Evolutionary conservation across 2,888 invertebrate genomes (phyloP), one percentile per base, ranked within the genome.

Genomic region (Polydrusus tereticollis): DNA sequence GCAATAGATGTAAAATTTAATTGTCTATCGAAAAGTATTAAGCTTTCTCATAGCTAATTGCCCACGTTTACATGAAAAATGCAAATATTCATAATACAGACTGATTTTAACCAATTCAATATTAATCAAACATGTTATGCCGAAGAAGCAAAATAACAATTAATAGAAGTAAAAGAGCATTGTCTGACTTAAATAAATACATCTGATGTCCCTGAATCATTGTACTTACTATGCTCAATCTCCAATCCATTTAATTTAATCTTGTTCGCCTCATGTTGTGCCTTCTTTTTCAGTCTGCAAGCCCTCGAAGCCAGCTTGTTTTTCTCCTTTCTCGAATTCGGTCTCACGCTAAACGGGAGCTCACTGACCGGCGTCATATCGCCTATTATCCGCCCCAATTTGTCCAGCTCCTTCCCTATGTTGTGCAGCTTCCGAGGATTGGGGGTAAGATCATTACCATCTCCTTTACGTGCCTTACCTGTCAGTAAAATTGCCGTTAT

Each of bases 231-330:
- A 85, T 98, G 98, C 86, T 99, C 98, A 80, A 91, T 90, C 85
- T 98, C 96, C 78, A 99, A 88, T 38, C 98, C 98, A 83, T 91
- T 94, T 1, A 98, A 87, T 87, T 98, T 98, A 67, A 99, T 91
- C 87, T 99, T 99, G 84, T 98, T 98, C 1, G 99, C 98, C 86
- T 99, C 99, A 85, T 99, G 98, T 83, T 98, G 98, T 3, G 99
- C 99, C 87, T 98, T 99, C 86, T 99, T 99, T 90, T 99, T 99
- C 81, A 99, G 88, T 36, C 98, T 91, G 84, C 98, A 99, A 33
- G 98, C 98, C 74, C 98, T 91, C 0, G 98, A 98, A 8, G 99
- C 98, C 66, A 98, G 88, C 86, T 98, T 98, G 85, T 99, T 99
- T 85, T 99, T 98, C 85, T 99, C 98, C 85, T 98, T 98, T 66